Evolutionary conservation across 2,888 invertebrate genomes (phyloP).

Genomic region (Dusona sp.): DNA sequence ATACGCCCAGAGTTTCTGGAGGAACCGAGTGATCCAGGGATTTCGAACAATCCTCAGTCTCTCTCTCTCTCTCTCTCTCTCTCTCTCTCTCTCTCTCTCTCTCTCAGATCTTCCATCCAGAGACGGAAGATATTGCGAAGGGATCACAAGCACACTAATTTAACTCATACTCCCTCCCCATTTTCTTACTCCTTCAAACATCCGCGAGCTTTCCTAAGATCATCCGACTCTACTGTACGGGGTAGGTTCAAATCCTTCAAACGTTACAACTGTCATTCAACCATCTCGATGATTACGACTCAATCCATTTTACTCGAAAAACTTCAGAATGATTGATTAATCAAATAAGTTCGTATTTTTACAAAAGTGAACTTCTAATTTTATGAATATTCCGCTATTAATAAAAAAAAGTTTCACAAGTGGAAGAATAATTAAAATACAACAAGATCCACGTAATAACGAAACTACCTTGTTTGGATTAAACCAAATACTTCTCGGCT

Average conservation of each 20-base stretch:
- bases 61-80: neutral
- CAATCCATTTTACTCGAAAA: neutral
- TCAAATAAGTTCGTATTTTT: neutral
- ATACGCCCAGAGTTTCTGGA: conserved; percentile 24
- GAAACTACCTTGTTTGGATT: neutral
- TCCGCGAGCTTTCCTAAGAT: conserved; percentile 17
- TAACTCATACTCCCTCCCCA: conserved; percentile 23
- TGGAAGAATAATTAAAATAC: neutral
- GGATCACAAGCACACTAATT: conserved; percentile 50
- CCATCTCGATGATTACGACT: neutral
- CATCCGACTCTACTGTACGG: conserved; percentile 17
- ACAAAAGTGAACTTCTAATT: neutral
- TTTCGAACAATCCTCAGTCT: conserved; percentile 42
- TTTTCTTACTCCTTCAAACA: conserved; percentile 22
- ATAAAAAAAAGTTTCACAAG: neutral
- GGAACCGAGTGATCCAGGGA: conserved; percentile 38
- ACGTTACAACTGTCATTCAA: neutral
- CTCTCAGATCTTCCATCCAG: conserved; percentile 25
- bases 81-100: neutral
- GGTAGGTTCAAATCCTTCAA: neutral
- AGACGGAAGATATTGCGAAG: conserved; percentile 44
- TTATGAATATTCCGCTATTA: neutral
- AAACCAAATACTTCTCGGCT: neutral
- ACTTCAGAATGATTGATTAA: neutral
- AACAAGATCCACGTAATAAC: neutral